Base-by-base conservation (phyloP, 2,888 invertebrate genomes). In the Congeria kusceri region DNA sequence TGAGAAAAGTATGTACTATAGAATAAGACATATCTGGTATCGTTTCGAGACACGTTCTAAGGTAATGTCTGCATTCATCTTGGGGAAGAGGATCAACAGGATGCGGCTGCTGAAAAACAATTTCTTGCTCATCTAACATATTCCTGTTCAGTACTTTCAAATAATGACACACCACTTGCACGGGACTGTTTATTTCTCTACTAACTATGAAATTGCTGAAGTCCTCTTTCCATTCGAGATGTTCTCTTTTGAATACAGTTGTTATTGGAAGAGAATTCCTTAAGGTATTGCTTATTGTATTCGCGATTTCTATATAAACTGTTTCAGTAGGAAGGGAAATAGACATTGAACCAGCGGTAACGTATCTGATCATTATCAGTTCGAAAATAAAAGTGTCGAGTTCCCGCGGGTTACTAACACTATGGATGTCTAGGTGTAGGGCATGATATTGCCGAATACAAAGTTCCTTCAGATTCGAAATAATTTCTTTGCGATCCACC, bases 131-230 rank as follows among this genome's bases (percentile, higher is more conserved):
- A 53, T 87, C 85, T n/a, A 85, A 20, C 9, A 25, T 49, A 25
- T 73, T 71, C 4, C 59, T 46, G 0, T 85, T 79, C 0, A 82
- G 47, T 0, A 57, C 27, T 25, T 82, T 32, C 0, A 88, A 57
- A 46, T 84, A 88, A 1, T 84, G 77, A 47, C 87, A 87, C 0
- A 88, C 87, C 27, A 88, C 86, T 58, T 88, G 88, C 15, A 86
- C 73, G 11, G 88, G 84, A 67, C 87, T 88, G 39, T 81, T 80
- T 0, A 78, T 47, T 70, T 88, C 87, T 9, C 56, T 62, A 58
- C 83, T 76, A n/a, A 83, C 75, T 20, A 71, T 62, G 23, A 85
- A 81, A 27, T 85, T 65, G 0, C 49, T 11, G 61, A 77, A 88
- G 44, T 83, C 56, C 25, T 84, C 9, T 32, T 7, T 57, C 87